phyloP scores from a whole-genome alignment of 2,888 invertebrate genomes.

The Timema podura region DNA sequence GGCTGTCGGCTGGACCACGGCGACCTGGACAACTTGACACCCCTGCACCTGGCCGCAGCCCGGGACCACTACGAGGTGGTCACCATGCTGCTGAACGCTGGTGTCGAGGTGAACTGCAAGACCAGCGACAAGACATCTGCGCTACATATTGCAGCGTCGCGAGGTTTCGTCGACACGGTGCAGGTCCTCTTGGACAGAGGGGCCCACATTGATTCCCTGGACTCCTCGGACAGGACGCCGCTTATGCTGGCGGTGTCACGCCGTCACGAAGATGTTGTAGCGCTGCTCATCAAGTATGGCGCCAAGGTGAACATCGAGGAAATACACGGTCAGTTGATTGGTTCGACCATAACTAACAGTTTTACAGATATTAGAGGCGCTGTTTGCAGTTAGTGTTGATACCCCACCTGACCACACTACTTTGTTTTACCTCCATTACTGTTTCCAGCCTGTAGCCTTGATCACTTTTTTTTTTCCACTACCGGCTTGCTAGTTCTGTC shows the following conservation, averaged over 20 bases:
- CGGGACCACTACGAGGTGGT: constrained; percentile 54
- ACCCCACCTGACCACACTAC: no score
- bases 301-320: constrained; percentile 54
- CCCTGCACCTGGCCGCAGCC: constrained; percentile 63
- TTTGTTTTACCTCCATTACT: no score
- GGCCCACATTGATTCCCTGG: constrained; percentile 56
- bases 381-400: no score
- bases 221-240: constrained; percentile 53
- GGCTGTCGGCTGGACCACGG: constrained; percentile 62
- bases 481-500: no score
- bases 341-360: no score
- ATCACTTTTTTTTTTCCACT: no score
- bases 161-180: constrained; percentile 53
- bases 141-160: constrained; percentile 58
- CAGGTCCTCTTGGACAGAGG: constrained; percentile 54
- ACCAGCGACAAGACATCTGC: constrained; percentile 58
- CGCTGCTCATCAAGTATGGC: constrained; percentile 40
- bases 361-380: no score
- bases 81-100: constrained; percentile 40
- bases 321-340: constrained; percentile 49
- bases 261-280: constrained; percentile 44
- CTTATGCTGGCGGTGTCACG: constrained; percentile 47
- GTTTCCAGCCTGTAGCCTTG: no score
- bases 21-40: constrained; percentile 61
- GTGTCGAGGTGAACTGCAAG: constrained; percentile 57